phyloP scores from a whole-genome alignment of 2,888 invertebrate genomes.

The Pristionchus maxplancki region DNA sequence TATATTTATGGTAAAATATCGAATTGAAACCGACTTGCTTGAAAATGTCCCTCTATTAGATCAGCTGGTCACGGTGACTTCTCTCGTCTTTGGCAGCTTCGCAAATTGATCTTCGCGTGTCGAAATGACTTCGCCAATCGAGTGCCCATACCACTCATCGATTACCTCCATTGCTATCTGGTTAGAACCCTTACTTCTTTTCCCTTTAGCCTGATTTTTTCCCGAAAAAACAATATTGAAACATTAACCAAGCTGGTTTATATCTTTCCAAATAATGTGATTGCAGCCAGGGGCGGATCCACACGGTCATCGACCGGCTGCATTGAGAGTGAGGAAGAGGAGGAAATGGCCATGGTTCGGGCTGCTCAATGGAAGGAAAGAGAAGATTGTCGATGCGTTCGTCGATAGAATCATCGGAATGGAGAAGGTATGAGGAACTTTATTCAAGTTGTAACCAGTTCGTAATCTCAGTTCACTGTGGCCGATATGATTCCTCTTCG shows the following conservation, averaged over 20 bases:
- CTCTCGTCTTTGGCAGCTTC: constrained; percentile 53
- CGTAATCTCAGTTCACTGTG: constrained; percentile 38
- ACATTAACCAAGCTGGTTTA: too few relatives aligned
- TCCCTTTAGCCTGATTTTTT: too few relatives aligned
- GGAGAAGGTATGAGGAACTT: not conserved
- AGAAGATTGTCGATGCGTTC: constrained; percentile 4
- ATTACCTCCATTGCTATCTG: constrained; percentile 55
- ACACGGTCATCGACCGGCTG: constrained; percentile 52
- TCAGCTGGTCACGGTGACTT: constrained; percentile 47
- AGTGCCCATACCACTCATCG: constrained; percentile 56
- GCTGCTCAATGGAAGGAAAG: not conserved
- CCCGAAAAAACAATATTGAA: too few relatives aligned
- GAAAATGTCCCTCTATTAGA: constrained; percentile 13
- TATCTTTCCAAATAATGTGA: too few relatives aligned
- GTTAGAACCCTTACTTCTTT: constrained; percentile 4
- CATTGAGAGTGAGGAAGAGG: constrained; percentile 53
- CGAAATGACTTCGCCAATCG: constrained; percentile 51
- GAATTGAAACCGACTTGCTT: not conserved
- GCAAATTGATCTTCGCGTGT: constrained; percentile 54
- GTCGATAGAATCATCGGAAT: constrained; percentile 22
- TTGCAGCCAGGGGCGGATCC: constrained; percentile 55
- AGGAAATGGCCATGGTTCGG: constrained; percentile 43
- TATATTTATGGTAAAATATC: not conserved
- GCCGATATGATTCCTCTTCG: constrained; percentile 50
- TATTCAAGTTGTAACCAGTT: not conserved